Evolutionary conservation across 1,140 invertebrate genomes (phyloP).

Genomic region (Scaptomyza graminum): DNA sequence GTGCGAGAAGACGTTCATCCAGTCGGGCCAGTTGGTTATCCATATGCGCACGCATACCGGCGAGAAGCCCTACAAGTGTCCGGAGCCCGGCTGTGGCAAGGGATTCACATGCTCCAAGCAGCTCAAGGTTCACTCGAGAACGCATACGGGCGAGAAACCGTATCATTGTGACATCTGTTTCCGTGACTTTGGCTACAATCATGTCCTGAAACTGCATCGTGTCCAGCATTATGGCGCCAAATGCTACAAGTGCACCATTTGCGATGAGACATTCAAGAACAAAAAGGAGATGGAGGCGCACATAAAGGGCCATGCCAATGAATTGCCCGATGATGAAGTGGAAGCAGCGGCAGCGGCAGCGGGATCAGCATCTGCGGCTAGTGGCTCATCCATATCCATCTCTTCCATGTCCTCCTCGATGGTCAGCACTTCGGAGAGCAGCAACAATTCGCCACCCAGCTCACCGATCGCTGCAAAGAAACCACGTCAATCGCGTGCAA

Average conservation of each 20-base stretch:
- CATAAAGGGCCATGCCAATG: conserved; percentile 94
- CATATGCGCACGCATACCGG: conserved; percentile 94
- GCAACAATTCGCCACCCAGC: conserved; percentile 68
- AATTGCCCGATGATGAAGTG: conserved; percentile 83
- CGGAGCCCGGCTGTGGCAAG: conserved; percentile 90
- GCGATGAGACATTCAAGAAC: conserved; percentile 92
- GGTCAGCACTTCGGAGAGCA: conserved; percentile 59
- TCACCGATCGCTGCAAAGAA: conserved; percentile 80
- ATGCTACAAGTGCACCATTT: conserved; percentile 95
- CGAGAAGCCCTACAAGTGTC: conserved; percentile 95
- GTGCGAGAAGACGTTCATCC: conserved; percentile 95
- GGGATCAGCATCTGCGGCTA: conserved; percentile 31
- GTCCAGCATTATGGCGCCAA: conserved; percentile 96
- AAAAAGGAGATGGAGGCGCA: conserved; percentile 95
- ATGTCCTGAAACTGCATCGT: conserved; percentile 93
- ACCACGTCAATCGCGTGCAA: conserved; percentile 50
- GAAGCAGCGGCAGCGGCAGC: conserved; percentile 75
- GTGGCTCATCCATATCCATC: conserved; percentile 53
- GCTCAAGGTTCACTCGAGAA: conserved; percentile 92
- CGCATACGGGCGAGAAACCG: conserved; percentile 94
- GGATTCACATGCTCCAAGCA: conserved; percentile 96
- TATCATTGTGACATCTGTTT: conserved; percentile 87
- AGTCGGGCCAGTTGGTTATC: conserved; percentile 93
- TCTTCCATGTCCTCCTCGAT: conserved; percentile 63
- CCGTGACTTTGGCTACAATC: conserved; percentile 92